Evolutionary conservation across 2,888 invertebrate genomes (phyloP), one percentile per base, ranked within the genome.

Genomic region (Rhopalosiphum nymphaeae): DNA sequence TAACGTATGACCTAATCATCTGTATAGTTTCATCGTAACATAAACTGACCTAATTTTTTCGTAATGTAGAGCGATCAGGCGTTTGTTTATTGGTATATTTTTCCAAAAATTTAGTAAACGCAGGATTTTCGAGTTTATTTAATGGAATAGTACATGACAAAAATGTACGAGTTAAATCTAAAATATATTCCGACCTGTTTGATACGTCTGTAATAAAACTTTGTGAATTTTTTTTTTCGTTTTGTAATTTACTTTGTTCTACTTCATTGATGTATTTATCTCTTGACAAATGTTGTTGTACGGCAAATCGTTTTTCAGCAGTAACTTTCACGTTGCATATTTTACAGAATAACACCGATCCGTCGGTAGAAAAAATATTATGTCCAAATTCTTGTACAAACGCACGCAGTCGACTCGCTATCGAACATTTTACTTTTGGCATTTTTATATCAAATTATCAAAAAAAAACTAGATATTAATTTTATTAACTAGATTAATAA

Each of bases 1-100:
- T 9, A 29, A 78, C 67, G n/a, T 61, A 89, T n/a, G 13, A 56
- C 56, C 67, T 67, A 46, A 90, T 90, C 29, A 25, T 90, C n/a
- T 67, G 46, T 67, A 90, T 67, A 36, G 67, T 90, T 90, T 90
- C 67, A 56, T 90, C 49, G 90, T 67, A 90, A 67, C n/a, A 90
- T 44, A 61, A 46, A 44, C 29, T 61, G 26, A 89, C 29, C 29
- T 44, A 89, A 61, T 61, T 89, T 89, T 89, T 61, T 13, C 29
- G 61, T 61, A 89, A 44, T 61, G 49, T 87, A 4, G 53, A 87
- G 11, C 44, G 89, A 89, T 89, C 61, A 26, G 26, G 44, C 36
- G 61, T 89, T 57, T 61, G 21, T 56, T 89, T 57, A n/a, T 89
- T 57, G 9, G 61, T 89, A 89, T 89, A 44, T 29, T 89, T 89